Evolutionary conservation across 2,888 invertebrate species (phyloP).

Genomic region (Acanthosepion pharaonis): DNA sequence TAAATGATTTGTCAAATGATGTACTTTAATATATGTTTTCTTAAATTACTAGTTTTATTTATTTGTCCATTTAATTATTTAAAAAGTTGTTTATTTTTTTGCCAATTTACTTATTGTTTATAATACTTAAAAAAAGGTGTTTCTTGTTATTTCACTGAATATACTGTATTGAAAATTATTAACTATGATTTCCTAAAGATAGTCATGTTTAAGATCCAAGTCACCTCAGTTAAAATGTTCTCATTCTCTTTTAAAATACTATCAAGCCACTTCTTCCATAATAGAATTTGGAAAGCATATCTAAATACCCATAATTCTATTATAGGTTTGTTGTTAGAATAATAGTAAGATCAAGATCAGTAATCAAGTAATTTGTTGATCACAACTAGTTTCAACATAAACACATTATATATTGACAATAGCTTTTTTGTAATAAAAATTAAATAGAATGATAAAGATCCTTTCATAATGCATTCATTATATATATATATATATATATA

Average conservation of each 20-base stretch:
- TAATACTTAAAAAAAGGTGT: background rate
- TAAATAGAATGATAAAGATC: background rate
- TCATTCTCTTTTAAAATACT: background rate
- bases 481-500: background rate
- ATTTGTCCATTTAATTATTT: background rate
- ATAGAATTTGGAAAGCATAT: slow-evolving; percentile 37
- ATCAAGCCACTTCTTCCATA: background rate
- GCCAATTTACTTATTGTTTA: background rate
- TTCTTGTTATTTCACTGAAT: background rate
- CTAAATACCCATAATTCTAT: slow-evolving; percentile 4
- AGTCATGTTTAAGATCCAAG: background rate
- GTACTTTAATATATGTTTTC: background rate
- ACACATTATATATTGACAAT: background rate
- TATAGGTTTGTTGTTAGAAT: background rate
- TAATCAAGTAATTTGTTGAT: background rate
- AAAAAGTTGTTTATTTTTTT: background rate
- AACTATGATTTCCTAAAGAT: background rate
- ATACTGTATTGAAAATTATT: background rate
- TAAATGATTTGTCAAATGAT: background rate
- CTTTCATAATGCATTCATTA: background rate
- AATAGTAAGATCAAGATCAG: slow-evolving; percentile 15
- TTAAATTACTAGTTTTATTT: background rate
- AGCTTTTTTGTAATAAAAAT: background rate
- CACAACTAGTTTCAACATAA: background rate
- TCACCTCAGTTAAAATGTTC: background rate